Conservation (phyloP, 2,888 invertebrate genomes). For the Phyllotreta striolata region DNA sequence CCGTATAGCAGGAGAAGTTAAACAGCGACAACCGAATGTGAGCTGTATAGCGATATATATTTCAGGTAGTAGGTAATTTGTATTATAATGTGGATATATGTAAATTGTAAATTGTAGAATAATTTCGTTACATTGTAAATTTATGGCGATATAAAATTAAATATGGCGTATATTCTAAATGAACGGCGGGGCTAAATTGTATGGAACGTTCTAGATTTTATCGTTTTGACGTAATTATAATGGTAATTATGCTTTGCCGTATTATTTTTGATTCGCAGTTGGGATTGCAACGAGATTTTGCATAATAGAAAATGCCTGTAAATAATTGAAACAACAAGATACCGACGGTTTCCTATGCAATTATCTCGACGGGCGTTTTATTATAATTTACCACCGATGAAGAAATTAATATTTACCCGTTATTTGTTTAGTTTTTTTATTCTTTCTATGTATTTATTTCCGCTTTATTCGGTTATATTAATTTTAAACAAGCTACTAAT, state of each 20-base stretch:
- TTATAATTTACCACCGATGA: slow-evolving; percentile 6
- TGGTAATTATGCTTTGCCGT: slow-evolving; percentile 32
- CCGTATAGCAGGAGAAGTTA: slow-evolving; percentile 40
- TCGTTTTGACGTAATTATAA: slow-evolving; percentile 37
- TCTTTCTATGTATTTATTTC: neutral
- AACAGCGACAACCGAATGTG: slow-evolving; percentile 50
- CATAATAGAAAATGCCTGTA: slow-evolving; percentile 29
- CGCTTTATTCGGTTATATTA: neutral
- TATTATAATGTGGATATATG: slow-evolving; percentile 53
- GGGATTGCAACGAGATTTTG: slow-evolving; percentile 27
- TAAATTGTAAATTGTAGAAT: slow-evolving; percentile 51
- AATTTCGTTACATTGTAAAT: slow-evolving; percentile 54
- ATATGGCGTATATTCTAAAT: slow-evolving; percentile 45
- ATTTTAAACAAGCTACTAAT: no score
- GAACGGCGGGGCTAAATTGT: slow-evolving; percentile 37
- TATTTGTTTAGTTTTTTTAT: no score
- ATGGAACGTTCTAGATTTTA: slow-evolving; percentile 41
- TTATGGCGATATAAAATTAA: slow-evolving; percentile 53
- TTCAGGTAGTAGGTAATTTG: slow-evolving; percentile 50
- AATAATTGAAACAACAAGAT: slow-evolving; percentile 25
- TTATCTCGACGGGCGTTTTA: slow-evolving; percentile 13
- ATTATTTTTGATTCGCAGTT: slow-evolving; percentile 30
- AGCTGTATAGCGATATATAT: slow-evolving; percentile 44
- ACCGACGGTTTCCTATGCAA: slow-evolving; percentile 21
- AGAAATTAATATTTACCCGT: slow-evolving; percentile 1